Evolutionary conservation across 2,797 vertebrate genomes (phyloP), one percentile per base, ranked within the genome.

Genomic region (Eupleurogrammus muticus): DNA sequence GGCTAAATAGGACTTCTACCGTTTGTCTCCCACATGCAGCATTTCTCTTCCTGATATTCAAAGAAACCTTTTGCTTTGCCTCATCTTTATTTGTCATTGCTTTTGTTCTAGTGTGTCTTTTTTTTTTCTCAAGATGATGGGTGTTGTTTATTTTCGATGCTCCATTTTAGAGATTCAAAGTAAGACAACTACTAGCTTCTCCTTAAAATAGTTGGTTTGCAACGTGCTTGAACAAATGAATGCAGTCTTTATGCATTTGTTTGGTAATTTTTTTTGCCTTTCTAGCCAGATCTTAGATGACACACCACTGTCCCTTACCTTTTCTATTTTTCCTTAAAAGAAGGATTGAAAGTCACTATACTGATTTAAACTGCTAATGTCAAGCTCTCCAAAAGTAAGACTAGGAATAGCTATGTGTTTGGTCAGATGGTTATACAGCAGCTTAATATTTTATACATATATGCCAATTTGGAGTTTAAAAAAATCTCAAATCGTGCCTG

Each of bases 151-250:
- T 72, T 86, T 86, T 77, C 82, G 76, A 87, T 74, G 72, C 86
- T 87, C 75, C 82, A 58, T 78, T 82, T 66, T 80, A 84, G 71
- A 83, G 64, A 77, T 67, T 73, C 47, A 57, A 59, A 64, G 44
- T 60, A 19, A 69, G 72, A 72, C 48, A 64, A 36, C 38, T 36
- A 92, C 92, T 93, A 94, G 93, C 94, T 96, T 94, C 93, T 96
- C 92, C 90, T 95, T 89, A 87, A 94, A 93, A 93, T 90, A 93
- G 94, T 93, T 94, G 94, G 93, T 94, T 95, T 93, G 93, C 92
- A 90, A 93, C 94, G 93, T 94, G 93, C 90, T 94, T 92, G 92
- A 89, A 90, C 90, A 94, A 67, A 66, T 54, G 16, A 86, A 79
- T 73, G 65, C 65, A 62, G 65, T 46, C 35, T 64, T 35, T 6